phyloP scores from a whole-genome alignment of 2,797 vertebrate species.

The Ctenopoma kingsleyae region DNA sequence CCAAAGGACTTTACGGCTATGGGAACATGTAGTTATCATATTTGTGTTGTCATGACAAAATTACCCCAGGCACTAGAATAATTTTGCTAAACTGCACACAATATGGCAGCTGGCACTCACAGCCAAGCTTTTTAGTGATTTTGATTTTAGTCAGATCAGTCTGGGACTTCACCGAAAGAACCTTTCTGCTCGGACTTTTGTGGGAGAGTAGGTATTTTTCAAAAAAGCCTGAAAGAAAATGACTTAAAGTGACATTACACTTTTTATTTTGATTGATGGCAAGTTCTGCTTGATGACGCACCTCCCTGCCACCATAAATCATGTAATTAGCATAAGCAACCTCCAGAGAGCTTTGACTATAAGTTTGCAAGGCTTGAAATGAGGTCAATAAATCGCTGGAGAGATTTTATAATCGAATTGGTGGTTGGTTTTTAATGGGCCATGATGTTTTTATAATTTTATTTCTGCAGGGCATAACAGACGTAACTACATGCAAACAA shows the following conservation, averaged over 20 bases:
- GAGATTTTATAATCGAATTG: constrained; percentile 48
- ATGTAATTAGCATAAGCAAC: constrained; percentile 60
- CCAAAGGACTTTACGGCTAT: neutral
- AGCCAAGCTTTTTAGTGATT: constrained; percentile 15
- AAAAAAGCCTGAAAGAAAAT: constrained; percentile 38
- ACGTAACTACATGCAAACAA: neutral
- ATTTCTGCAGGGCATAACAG: constrained; percentile 46
- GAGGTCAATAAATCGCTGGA: constrained; percentile 56
- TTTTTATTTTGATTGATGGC: constrained; percentile 64
- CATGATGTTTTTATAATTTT: constrained; percentile 59
- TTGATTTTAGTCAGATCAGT: neutral
- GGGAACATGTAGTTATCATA: constrained; percentile 7
- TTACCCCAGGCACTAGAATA: constrained; percentile 1
- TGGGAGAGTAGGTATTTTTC: constrained; percentile 22
- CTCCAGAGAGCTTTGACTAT: constrained; percentile 39
- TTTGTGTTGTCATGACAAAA: constrained; percentile 40
- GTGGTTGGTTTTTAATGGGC: constrained; percentile 61
- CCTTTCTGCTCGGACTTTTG: constrained; percentile 39
- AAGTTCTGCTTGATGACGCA: constrained; percentile 34
- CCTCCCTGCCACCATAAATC: constrained; percentile 65
- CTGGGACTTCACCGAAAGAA: constrained; percentile 8
- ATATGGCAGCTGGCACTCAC: constrained; percentile 25
- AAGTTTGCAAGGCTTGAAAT: constrained; percentile 52
- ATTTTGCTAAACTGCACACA: constrained; percentile 35
- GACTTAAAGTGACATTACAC: constrained; percentile 40